phyloP scores from a whole-genome alignment of 1,140 invertebrate genomes.

The Drosophila santomea region DNA sequence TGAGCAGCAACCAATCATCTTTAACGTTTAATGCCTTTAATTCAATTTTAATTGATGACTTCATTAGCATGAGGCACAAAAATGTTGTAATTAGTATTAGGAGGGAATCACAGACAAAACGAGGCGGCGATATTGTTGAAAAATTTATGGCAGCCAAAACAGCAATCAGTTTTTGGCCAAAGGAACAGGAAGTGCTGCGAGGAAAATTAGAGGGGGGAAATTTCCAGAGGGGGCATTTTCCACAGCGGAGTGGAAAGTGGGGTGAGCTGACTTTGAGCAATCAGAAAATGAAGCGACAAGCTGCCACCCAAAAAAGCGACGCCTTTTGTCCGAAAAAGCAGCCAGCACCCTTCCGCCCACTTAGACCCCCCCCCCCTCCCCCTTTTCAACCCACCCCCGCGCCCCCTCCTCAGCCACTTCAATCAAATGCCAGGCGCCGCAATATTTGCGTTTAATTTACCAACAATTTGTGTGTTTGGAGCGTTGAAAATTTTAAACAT shows the following conservation, averaged over 20 bases:
- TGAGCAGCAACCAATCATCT: not conserved
- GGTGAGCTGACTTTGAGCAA: constrained; percentile 5
- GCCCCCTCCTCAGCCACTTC: constrained; percentile 24
- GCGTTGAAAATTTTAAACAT: constrained; percentile 60
- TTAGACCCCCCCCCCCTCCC: too few species aligned
- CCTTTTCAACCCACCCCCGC: not conserved
- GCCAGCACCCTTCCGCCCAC: not conserved
- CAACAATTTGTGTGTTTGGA: constrained; percentile 61
- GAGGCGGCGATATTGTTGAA: constrained; percentile 22
- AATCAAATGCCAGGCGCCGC: constrained; percentile 61
- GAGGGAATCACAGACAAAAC: constrained; percentile 13
- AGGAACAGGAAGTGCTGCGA: constrained; percentile 11
- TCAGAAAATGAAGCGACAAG: constrained; percentile 52
- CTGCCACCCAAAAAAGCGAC: constrained; percentile 33
- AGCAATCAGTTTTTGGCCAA: constrained; percentile 19
- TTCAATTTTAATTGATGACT: constrained; percentile 44
- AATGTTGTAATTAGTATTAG: constrained; percentile 54
- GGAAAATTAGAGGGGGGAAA: not conserved
- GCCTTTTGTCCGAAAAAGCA: constrained; percentile 43
- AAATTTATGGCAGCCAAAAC: constrained; percentile 31
- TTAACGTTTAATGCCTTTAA: constrained; percentile 29
- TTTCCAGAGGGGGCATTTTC: too few species aligned
- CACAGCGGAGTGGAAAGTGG: not conserved
- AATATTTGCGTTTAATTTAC: constrained; percentile 66
- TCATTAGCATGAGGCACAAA: constrained; percentile 48